These are phyloP conservation scores for Cantharis flavilabris DNA, from an alignment of 2,888 invertebrate genomes.

Conservation along the genomic window DNA sequence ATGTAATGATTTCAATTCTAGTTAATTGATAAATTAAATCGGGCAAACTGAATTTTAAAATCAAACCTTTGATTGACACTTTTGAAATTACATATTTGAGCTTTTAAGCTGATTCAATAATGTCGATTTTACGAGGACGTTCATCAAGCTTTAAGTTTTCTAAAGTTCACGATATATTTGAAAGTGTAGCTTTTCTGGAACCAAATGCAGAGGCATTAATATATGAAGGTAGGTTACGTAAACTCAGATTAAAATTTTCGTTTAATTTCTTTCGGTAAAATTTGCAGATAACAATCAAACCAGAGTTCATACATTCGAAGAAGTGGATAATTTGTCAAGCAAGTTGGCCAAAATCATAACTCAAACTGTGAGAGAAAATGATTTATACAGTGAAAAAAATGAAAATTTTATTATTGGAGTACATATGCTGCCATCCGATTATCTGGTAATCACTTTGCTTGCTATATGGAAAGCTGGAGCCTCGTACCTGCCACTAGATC, in stretches of 20 bases:
- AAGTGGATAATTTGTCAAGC: conserved; percentile 62
- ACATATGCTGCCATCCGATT: conserved; percentile 77
- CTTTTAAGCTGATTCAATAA: background rate
- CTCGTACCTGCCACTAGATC: conserved; percentile 83
- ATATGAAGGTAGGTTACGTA: background rate
- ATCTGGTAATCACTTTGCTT: conserved; percentile 67
- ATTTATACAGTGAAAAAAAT: conserved; percentile 62
- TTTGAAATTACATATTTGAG: no score
- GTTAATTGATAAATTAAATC: background rate
- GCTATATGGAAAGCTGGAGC: conserved; percentile 82
- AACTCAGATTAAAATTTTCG: background rate
- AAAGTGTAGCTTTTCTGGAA: background rate
- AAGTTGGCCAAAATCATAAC: conserved; percentile 62
- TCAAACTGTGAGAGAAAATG: conserved; percentile 50
- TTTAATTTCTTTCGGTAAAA: background rate
- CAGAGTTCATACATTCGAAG: conserved; percentile 57
- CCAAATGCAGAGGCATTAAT: background rate
- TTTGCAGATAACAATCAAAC: conserved; percentile 41
- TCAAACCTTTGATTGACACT: no score
- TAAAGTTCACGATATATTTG: background rate
- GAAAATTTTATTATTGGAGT: conserved; percentile 77
- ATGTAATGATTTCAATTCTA: background rate
- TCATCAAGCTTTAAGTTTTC: background rate
- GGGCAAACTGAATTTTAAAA: no score
- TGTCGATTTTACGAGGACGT: background rate